A percentile compares a stretch with the other conserved stretches of the same genome.
Evolutionary conservation across 2,113 vertebrate genomes (phyloP).

Genomic region (Verasper variegatus): DNA sequence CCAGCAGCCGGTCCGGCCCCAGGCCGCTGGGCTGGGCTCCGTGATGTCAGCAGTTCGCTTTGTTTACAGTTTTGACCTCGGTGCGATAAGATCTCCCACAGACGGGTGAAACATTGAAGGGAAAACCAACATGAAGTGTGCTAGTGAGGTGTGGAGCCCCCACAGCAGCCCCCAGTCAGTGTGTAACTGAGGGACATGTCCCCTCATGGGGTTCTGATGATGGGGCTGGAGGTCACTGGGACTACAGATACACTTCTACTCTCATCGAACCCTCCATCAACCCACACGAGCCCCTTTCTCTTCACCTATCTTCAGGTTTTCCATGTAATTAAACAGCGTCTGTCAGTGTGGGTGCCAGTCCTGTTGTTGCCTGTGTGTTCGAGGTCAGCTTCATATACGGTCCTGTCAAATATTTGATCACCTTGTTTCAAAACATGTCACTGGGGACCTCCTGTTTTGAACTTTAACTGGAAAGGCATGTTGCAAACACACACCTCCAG

Average conservation of each 20-base stretch:
- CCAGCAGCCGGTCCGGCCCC: constrained; percentile 18
- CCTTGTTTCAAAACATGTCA: constrained; percentile 31
- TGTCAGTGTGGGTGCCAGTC: neutral
- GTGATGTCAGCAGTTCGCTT: neutral
- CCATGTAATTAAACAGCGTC: neutral
- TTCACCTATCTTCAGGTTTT: too few species aligned
- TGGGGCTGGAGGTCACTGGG: too few species aligned
- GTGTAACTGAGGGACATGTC: too few species aligned
- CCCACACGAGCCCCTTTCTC: too few species aligned
- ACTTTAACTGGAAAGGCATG: constrained; percentile 39
- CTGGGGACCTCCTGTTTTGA: constrained; percentile 18
- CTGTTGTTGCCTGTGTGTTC: constrained; percentile 2
- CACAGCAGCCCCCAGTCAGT: too few species aligned
- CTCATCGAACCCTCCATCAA: too few species aligned
- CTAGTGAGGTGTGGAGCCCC: neutral
- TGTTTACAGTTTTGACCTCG: neutral
- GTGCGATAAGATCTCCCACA: neutral
- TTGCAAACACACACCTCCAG: neutral
- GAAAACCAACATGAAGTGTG: neutral
- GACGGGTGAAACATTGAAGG: neutral
- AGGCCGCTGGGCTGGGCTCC: constrained; percentile 24
- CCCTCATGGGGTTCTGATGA: too few species aligned
- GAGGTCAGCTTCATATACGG: neutral
- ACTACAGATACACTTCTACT: too few species aligned
- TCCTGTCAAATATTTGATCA: constrained; percentile 48